These are phyloP conservation scores for Nasonovia ribisnigri DNA, from an alignment of 2,888 invertebrate species.

Conservation along the genomic window DNA sequence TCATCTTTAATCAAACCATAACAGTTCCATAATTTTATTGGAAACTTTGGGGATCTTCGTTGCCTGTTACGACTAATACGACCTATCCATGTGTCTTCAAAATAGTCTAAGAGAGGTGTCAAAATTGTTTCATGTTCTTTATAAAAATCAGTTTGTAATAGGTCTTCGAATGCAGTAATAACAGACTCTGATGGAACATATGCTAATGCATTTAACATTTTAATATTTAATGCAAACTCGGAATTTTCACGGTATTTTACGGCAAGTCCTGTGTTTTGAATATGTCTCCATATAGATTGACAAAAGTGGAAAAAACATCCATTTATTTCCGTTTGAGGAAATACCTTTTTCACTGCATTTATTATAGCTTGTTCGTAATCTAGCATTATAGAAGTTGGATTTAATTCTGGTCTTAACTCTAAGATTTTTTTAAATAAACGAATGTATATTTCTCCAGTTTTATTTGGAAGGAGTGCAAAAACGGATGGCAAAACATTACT, in stretches of 20 bases:
- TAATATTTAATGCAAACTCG: neutral
- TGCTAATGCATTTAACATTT: neutral
- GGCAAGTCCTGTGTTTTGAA: neutral
- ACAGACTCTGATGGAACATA: too few relatives aligned
- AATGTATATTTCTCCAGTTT: slow-evolving; percentile 7
- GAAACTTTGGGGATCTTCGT: too few relatives aligned
- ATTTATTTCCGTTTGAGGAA: neutral
- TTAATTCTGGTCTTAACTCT: neutral
- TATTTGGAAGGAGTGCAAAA: slow-evolving; percentile 4
- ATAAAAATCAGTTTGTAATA: too few relatives aligned
- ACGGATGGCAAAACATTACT: neutral
- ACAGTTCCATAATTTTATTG: too few relatives aligned
- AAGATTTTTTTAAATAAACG: slow-evolving; percentile 12
- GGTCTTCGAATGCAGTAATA: too few relatives aligned
- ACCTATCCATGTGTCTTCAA: too few relatives aligned
- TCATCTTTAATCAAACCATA: too few relatives aligned
- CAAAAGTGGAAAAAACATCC: neutral
- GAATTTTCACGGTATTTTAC: neutral
- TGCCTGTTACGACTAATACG: too few relatives aligned
- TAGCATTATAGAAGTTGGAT: too few relatives aligned
- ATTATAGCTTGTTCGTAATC: neutral
- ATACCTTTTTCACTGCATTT: slow-evolving; percentile 15
- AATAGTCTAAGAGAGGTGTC: too few relatives aligned
- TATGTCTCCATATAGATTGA: neutral
- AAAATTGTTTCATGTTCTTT: too few relatives aligned